Percentiles rank a stretch among this genome's conserved stretches.
Evolutionary conservation across 1,140 invertebrate genomes (phyloP).

Genomic region (Diachasma alloeum): DNA sequence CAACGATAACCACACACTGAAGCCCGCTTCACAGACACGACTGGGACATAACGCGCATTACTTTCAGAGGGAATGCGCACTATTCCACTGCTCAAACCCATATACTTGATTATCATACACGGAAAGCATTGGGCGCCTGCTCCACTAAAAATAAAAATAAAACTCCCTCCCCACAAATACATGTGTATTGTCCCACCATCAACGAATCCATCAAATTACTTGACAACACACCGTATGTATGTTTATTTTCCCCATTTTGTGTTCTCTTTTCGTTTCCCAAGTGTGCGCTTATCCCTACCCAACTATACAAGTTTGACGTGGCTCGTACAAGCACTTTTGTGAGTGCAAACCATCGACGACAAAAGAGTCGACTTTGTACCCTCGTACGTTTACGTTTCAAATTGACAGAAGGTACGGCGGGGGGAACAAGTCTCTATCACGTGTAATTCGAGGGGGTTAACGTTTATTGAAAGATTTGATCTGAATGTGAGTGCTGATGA

Average conservation of each 20-base stretch:
- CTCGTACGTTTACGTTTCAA: not conserved
- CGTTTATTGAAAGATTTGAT: not conserved
- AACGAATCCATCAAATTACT: constrained; percentile 2
- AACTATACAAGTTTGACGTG: constrained; percentile 10
- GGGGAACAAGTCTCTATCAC: not conserved
- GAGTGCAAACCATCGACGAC: not conserved
- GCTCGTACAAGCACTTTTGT: not conserved
- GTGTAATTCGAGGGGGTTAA: not conserved
- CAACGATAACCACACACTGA: no score
- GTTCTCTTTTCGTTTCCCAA: not conserved
- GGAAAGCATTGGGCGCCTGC: not conserved
- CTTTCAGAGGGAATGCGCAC: no score
- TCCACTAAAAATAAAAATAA: not conserved
- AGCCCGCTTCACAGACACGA: no score
- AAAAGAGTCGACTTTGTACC: constrained; percentile 24
- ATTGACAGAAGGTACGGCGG: not conserved
- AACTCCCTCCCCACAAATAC: not conserved
- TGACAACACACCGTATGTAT: not conserved
- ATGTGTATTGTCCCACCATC: not conserved
- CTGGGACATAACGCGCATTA: no score
- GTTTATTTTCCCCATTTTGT: not conserved
- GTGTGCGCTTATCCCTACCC: not conserved
- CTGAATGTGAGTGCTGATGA: not conserved
- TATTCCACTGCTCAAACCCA: no score
- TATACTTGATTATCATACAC: not conserved